phyloP scores from a whole-genome alignment of 2,888 invertebrate species.

The Amphiduros pacificus region DNA sequence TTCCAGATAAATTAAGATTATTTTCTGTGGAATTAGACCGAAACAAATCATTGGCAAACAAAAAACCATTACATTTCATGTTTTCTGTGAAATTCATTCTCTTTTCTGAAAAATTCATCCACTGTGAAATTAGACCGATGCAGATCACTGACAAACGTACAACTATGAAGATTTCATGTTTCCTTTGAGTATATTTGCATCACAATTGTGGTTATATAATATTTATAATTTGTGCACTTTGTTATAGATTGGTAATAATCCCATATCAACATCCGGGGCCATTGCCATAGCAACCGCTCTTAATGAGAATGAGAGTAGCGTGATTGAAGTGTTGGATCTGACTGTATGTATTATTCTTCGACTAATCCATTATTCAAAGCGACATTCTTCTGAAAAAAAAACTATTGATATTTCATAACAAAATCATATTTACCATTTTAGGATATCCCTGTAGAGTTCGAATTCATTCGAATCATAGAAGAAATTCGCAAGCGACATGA shows the following conservation, averaged over 20 bases:
- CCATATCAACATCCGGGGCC: constrained; percentile 54
- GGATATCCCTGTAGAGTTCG: constrained; percentile 57
- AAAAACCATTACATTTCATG: too few species aligned
- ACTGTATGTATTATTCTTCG: constrained; percentile 37
- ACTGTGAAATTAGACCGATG: too few species aligned
- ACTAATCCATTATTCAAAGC: too few species aligned
- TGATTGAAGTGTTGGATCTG: constrained; percentile 47
- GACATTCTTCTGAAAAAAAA: neutral
- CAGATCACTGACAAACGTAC: too few species aligned
- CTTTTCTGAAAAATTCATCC: too few species aligned
- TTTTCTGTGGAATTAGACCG: too few species aligned
- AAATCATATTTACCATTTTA: constrained; percentile 21
- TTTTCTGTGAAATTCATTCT: too few species aligned
- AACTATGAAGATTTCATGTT: too few species aligned
- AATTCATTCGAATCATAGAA: constrained; percentile 50
- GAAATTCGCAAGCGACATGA: constrained; percentile 44
- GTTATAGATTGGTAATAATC: constrained; percentile 56
- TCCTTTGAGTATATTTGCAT: too few species aligned
- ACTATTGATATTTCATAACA: neutral
- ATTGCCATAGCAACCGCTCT: constrained; percentile 49
- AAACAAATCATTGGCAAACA: too few species aligned
- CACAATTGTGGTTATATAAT: neutral
- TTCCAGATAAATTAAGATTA: too few species aligned
- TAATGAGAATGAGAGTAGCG: constrained; percentile 46
- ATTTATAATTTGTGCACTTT: too few species aligned